These are phyloP conservation scores for Xanthorhoe spadicearia DNA, from an alignment of 2,888 invertebrate genomes.

Conservation along the genomic window DNA sequence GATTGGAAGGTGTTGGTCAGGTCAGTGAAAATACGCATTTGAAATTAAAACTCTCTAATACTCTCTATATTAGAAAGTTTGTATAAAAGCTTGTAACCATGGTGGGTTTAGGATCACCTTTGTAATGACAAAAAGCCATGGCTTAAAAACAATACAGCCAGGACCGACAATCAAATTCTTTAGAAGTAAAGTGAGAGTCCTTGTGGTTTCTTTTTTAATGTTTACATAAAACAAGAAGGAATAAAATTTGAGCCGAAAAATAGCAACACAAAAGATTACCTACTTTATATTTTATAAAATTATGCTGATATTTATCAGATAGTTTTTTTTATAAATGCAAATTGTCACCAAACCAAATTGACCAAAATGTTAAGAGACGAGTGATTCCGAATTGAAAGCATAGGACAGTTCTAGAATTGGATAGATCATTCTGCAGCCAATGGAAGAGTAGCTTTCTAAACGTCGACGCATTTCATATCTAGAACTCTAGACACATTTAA, in stretches of 20 bases:
- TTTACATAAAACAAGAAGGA: too few relatives aligned
- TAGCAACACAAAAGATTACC: too few relatives aligned
- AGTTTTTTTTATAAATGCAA: conserved; percentile 5
- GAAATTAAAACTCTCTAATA: not conserved
- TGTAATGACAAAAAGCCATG: too few relatives aligned
- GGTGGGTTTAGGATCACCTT: too few relatives aligned
- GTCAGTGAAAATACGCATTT: conserved; percentile 9
- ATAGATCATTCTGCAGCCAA: conserved; percentile 52
- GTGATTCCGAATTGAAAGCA: conserved; percentile 40
- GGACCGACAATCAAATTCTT: too few relatives aligned
- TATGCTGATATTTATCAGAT: not conserved
- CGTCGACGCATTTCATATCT: conserved; percentile 24
- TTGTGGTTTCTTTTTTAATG: too few relatives aligned
- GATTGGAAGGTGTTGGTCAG: conserved; percentile 10
- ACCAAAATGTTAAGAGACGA: conserved; percentile 26
- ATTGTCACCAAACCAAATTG: conserved; percentile 3
- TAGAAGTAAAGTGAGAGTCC: too few relatives aligned
- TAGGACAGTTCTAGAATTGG: conserved; percentile 45
- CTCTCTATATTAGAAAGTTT: too few relatives aligned
- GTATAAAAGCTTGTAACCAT: too few relatives aligned
- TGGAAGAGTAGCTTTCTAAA: conserved; percentile 42
- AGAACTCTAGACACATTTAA: conserved; percentile 34
- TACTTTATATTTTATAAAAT: not conserved
- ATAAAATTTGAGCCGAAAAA: too few relatives aligned
- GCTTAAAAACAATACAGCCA: too few relatives aligned